Percentiles rank a stretch among this genome's conserved stretches.
Conservation (phyloP, 2,113 vertebrate genomes). For the Bufo gargarizans region DNA sequence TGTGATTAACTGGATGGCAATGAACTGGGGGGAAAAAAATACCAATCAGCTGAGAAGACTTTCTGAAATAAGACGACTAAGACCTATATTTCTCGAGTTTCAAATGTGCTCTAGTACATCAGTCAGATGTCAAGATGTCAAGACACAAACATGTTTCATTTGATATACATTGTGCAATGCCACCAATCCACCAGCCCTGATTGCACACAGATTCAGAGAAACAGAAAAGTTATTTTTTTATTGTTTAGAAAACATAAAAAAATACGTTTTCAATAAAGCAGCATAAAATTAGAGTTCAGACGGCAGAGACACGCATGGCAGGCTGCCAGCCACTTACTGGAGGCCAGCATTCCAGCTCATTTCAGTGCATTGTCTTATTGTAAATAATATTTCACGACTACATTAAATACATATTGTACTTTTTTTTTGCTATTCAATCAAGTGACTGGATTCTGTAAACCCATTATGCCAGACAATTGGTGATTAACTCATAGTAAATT, state of each 20-base stretch:
- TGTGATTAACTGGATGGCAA: background rate
- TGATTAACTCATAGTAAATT: constrained; percentile 32
- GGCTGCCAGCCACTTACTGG: constrained; percentile 31
- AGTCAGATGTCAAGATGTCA: constrained; percentile 26
- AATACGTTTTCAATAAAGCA: constrained; percentile 42
- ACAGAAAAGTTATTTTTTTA: background rate
- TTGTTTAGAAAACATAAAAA: constrained; percentile 28
- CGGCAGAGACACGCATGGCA: constrained; percentile 14
- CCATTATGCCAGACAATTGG: constrained; percentile 10
- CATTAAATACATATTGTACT: constrained; percentile 37
- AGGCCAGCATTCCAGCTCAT: constrained; percentile 34
- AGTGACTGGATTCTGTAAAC: constrained; percentile 11
- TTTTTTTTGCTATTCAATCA: constrained; percentile 1
- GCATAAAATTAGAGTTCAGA: constrained; percentile 28
- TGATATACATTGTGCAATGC: constrained; percentile 10
- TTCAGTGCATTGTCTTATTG: constrained; percentile 30
- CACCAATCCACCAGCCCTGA: background rate
- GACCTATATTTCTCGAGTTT: background rate
- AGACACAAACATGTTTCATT: constrained; percentile 13
- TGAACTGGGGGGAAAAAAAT: background rate
- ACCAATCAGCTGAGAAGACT: background rate
- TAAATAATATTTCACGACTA: constrained; percentile 34
- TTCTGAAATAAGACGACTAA: background rate
- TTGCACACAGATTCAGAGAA: background rate
- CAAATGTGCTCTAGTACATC: background rate